A percentile compares a stretch with the other conserved stretches of the same genome.
These are phyloP conservation scores for Macrotus californicus DNA, from an alignment of 2,113 vertebrate genomes.

Conservation along the genomic window DNA sequence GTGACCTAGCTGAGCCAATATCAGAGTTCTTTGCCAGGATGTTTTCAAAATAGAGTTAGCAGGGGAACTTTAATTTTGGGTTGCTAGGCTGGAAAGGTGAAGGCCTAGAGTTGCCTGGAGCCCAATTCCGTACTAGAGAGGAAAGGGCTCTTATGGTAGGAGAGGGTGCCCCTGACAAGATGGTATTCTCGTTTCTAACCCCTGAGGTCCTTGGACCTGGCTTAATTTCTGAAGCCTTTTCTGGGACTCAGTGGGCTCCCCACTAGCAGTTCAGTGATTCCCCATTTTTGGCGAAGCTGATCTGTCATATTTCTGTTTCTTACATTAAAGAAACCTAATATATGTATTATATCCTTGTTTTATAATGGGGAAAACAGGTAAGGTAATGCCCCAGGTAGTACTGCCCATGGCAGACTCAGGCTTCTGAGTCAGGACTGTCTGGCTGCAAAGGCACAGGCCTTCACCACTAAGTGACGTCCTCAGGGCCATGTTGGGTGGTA, in stretches of 20 bases:
- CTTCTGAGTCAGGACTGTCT: neutral
- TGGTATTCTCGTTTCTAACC: neutral
- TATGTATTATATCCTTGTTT: neutral
- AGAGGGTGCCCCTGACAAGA: neutral
- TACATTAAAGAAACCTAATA: neutral
- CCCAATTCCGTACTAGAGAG: neutral
- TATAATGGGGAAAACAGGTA: neutral
- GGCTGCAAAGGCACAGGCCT: neutral
- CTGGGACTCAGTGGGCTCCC: neutral
- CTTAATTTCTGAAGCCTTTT: neutral
- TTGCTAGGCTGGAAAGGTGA: neutral
- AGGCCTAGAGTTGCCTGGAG: neutral
- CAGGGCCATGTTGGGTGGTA: neutral
- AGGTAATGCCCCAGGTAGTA: neutral
- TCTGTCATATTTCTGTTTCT: constrained; percentile 15
- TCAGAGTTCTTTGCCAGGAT: constrained; percentile 4
- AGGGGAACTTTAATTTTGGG: neutral
- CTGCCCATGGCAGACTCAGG: neutral
- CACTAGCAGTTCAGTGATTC: neutral
- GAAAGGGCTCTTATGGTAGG: neutral
- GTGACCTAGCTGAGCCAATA: neutral
- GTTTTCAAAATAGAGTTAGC: neutral
- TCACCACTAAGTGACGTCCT: neutral
- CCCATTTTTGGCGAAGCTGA: neutral
- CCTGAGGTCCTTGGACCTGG: neutral